These are phyloP conservation scores for Emmelina monodactyla DNA, from an alignment of 2,888 invertebrate species.

Conservation along the genomic window DNA sequence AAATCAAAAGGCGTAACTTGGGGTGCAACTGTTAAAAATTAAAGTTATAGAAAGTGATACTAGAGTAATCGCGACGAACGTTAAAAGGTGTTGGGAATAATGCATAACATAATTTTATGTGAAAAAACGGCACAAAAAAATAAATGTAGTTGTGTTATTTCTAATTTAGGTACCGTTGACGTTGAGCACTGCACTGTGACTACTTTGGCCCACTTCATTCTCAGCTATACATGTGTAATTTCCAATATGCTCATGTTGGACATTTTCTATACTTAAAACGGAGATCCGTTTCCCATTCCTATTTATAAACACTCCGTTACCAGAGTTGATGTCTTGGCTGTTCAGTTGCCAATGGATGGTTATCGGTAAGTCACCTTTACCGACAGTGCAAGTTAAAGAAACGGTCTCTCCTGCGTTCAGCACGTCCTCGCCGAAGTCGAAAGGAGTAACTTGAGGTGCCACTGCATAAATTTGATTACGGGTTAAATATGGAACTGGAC, in stretches of 20 bases:
- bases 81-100: neutral
- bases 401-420: conserved; percentile 77
- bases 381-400: conserved; percentile 73
- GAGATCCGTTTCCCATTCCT: conserved; percentile 72
- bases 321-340: conserved; percentile 53
- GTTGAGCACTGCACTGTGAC: conserved; percentile 70
- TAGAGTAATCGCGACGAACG: neutral
- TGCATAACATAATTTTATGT: too few species aligned
- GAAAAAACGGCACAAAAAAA: conserved; percentile 72
- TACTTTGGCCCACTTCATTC: conserved; percentile 71
- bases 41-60: conserved; percentile 8
- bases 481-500: too few species aligned
- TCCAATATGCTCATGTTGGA: conserved; percentile 67
- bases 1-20: conserved; percentile 77
- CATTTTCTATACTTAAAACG: conserved; percentile 71
- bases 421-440: conserved; percentile 78
- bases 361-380: conserved; percentile 75
- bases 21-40: conserved; percentile 69
- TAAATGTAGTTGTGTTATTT: conserved; percentile 17
- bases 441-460: conserved; percentile 80
- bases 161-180: conserved; percentile 73
- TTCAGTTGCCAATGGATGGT: conserved; percentile 77
- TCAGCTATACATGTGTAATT: conserved; percentile 70
- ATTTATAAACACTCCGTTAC: conserved; percentile 66
- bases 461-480: too few species aligned